Evolutionary conservation across 2,113 vertebrate species (phyloP).

Genomic region (Siphamia tubifer): DNA sequence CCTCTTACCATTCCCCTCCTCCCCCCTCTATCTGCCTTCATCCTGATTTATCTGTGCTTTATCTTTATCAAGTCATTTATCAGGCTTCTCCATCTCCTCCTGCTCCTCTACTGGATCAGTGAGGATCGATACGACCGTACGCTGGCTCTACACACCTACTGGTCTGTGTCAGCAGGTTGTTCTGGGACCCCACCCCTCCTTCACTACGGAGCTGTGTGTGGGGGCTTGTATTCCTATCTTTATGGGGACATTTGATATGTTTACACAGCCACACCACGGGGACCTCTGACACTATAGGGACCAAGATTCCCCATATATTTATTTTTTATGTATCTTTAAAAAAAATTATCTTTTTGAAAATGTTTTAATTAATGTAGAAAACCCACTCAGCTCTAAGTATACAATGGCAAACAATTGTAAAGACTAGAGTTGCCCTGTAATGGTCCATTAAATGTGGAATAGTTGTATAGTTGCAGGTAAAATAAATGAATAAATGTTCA

Average conservation of each 20-base stretch:
- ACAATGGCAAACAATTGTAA: no score
- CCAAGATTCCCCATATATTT: no score
- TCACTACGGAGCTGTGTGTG: neutral
- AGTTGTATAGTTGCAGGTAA: no score
- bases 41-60: conserved; percentile 70
- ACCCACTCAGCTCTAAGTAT: neutral
- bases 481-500: no score
- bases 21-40: conserved; percentile 30
- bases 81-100: conserved; percentile 47
- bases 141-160: conserved; percentile 46
- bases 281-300: no score
- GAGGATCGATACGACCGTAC: conserved; percentile 62
- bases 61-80: conserved; percentile 69
- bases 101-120: conserved; percentile 43
- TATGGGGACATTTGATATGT: no score
- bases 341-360: no score
- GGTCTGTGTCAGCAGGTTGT: conserved; percentile 69
- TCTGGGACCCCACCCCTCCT: neutral
- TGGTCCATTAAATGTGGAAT: no score
- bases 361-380: neutral
- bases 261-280: no score
- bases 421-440: no score
- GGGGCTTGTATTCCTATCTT: neutral
- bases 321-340: no score
- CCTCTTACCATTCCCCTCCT: conserved; percentile 28